Conservation (phyloP, 2,113 vertebrate species). For the Leptobrachium leishanense region DNA sequence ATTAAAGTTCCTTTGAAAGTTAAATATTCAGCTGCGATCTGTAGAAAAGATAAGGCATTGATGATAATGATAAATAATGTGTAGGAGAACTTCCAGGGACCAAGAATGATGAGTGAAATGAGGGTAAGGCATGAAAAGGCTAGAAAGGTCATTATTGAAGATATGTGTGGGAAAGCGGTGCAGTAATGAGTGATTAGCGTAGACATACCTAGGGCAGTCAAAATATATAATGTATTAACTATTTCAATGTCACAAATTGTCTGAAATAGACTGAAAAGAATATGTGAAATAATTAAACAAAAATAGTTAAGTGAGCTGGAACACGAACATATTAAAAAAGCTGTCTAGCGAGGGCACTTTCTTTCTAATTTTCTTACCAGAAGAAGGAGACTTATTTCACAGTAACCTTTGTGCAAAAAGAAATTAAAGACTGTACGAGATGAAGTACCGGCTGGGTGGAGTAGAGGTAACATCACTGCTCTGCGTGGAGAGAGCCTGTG, state of each 20-base stretch:
- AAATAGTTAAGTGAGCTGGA: background rate
- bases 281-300: background rate
- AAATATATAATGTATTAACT: background rate
- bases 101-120: conserved; percentile 3
- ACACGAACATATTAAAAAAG: too few relatives aligned
- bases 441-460: too few relatives aligned
- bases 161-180: background rate
- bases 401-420: too few relatives aligned
- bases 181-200: background rate
- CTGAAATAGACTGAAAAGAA: background rate
- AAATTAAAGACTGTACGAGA: too few relatives aligned
- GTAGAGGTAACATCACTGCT: too few relatives aligned
- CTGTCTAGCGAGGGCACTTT: too few relatives aligned
- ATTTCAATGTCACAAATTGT: background rate
- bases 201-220: background rate
- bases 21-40: background rate
- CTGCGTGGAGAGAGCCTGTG: too few relatives aligned
- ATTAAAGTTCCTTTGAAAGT: background rate
- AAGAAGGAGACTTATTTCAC: too few relatives aligned
- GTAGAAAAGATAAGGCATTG: background rate
- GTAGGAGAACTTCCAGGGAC: conserved; percentile 4
- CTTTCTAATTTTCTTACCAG: too few relatives aligned
- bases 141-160: background rate
- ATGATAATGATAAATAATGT: conserved; percentile 4
- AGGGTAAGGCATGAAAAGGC: background rate